Evolutionary conservation across 53 echinoderm and acorn worm species (phyloP).

Genomic region (Arbacia lixula): DNA sequence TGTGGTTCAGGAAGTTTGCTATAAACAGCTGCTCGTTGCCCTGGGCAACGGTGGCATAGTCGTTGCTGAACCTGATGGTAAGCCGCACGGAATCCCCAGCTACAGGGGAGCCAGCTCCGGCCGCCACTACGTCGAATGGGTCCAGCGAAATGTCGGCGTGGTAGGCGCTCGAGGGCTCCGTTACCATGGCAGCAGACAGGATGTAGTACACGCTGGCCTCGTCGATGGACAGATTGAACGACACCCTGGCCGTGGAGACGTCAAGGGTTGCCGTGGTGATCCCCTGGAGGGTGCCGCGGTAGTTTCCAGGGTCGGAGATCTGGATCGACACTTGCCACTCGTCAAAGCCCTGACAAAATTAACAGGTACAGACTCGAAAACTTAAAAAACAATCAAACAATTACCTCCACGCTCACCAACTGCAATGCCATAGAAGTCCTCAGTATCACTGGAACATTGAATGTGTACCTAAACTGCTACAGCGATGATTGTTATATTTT

Average conservation of each 20-base stretch:
- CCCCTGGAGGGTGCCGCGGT: slow-evolving; percentile 75
- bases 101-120: background rate
- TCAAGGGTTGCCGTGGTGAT: slow-evolving; percentile 64
- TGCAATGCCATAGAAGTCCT: no score
- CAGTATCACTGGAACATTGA: no score
- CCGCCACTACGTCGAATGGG: slow-evolving; percentile 76
- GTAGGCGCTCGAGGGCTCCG: slow-evolving; percentile 70
- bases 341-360: slow-evolving; percentile 80
- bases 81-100: slow-evolving; percentile 61
- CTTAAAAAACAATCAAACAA: no score
- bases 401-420: no score
- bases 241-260: slow-evolving; percentile 68
- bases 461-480: no score
- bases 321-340: slow-evolving; percentile 69
- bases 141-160: slow-evolving; percentile 46
- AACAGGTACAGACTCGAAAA: no score
- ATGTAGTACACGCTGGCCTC: slow-evolving; percentile 77
- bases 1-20: slow-evolving; percentile 86
- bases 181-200: slow-evolving; percentile 64
- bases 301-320: slow-evolving; percentile 83
- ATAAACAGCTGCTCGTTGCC: slow-evolving; percentile 77
- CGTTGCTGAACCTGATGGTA: slow-evolving; percentile 66
- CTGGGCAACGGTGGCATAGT: slow-evolving; percentile 73
- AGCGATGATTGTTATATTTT: no score
- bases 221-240: slow-evolving; percentile 79